Evolutionary conservation across 1,140 invertebrate species (phyloP).

Genomic region (Zaprionus inermis): DNA sequence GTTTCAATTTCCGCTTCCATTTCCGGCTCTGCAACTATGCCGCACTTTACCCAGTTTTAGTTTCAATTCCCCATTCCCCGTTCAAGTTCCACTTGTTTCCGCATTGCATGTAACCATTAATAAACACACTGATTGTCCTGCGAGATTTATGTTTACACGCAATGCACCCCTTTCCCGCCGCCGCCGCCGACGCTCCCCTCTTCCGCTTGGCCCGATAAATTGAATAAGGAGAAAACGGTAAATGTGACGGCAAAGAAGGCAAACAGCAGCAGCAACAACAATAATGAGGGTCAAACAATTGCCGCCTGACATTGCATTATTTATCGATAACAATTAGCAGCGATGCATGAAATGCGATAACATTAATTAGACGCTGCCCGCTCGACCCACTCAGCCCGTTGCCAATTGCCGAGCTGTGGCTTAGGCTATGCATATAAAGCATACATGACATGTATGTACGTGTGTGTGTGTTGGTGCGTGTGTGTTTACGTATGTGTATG

Average conservation of each 20-base stretch:
- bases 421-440: conserved; percentile 45
- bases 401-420: conserved; percentile 34
- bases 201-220: conserved; percentile 47
- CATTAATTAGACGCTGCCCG: conserved; percentile 68
- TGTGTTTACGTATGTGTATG: not conserved
- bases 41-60: conserved; percentile 7
- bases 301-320: conserved; percentile 66
- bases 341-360: conserved; percentile 81
- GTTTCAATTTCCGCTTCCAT: conserved; percentile 28
- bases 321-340: conserved; percentile 81
- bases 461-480: not conserved
- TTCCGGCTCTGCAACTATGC: conserved; percentile 2
- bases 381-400: not conserved
- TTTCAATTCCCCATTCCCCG: conserved; percentile 1
- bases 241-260: conserved; percentile 21
- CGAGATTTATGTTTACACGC: conserved; percentile 32
- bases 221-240: conserved; percentile 44
- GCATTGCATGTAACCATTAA: conserved; percentile 38
- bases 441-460: not conserved
- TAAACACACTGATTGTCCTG: conserved; percentile 37
- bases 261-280: conserved; percentile 8
- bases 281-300: conserved; percentile 6
- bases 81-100: conserved; percentile 12
- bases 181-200: not conserved
- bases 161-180: not conserved